A percentile compares a stretch with the other conserved stretches of the same genome.
These are phyloP conservation scores for Andricus curvator DNA, from an alignment of 2,888 invertebrate genomes.

Conservation along the genomic window DNA sequence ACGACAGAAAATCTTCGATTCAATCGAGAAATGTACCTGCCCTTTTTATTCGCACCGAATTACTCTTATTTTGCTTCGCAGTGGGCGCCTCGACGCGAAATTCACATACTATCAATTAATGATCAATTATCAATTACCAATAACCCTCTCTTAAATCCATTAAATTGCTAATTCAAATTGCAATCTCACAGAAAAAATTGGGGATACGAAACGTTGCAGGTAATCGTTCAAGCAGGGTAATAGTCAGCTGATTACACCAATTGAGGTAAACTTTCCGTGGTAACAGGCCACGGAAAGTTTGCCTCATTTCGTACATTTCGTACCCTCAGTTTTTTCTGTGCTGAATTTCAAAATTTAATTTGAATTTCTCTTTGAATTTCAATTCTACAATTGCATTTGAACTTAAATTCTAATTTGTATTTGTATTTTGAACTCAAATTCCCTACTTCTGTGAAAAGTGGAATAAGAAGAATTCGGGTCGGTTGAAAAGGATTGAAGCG, in stretches of 20 bases:
- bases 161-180: conserved; percentile 1
- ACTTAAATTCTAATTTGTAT: conserved; percentile 26
- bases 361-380: background rate
- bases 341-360: conserved; percentile 28
- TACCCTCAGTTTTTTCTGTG: too few species aligned
- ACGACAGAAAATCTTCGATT: conserved; percentile 16
- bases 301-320: too few species aligned
- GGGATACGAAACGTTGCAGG: too few species aligned
- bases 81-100: conserved; percentile 34
- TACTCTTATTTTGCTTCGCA: conserved; percentile 31
- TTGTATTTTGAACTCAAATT: background rate
- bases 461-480: conserved; percentile 3
- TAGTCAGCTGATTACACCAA: too few species aligned
- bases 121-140: conserved; percentile 8
- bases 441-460: conserved; percentile 20
- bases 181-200: background rate
- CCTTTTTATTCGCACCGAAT: conserved; percentile 28
- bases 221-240: too few species aligned
- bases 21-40: conserved; percentile 14
- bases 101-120: background rate
- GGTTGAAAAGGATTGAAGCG: background rate
- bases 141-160: background rate
- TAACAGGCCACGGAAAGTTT: too few species aligned
- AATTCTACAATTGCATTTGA: conserved; percentile 44
- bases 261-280: too few species aligned